Evolutionary conservation across 1,140 invertebrate species (phyloP).

Genomic region (Papilio aristodemus): DNA sequence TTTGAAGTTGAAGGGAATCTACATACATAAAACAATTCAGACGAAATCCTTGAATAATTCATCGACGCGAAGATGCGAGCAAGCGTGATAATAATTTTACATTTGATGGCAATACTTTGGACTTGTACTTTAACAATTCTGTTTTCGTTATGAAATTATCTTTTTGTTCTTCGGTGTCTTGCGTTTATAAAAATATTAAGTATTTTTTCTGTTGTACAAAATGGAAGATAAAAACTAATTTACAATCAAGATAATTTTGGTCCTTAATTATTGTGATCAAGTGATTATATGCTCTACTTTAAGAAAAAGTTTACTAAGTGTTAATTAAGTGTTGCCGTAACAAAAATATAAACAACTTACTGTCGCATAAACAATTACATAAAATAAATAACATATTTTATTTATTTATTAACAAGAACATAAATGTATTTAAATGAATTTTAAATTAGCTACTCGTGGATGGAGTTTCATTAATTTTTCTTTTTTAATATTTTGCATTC

Average conservation of each 20-base stretch:
- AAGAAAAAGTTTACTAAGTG: too few relatives aligned
- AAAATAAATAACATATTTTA: too few relatives aligned
- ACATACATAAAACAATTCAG: conserved; percentile 8
- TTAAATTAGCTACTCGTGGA: too few relatives aligned
- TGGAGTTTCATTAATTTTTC: not conserved
- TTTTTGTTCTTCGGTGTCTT: not conserved
- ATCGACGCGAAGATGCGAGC: not conserved
- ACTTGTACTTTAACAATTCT: not conserved
- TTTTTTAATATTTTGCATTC: not conserved
- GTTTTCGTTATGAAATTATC: not conserved
- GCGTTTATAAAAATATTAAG: not conserved
- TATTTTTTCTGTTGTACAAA: not conserved
- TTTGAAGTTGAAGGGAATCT: not conserved
- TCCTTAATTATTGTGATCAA: too few relatives aligned
- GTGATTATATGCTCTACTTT: too few relatives aligned
- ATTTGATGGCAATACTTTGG: not conserved
- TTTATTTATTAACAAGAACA: too few relatives aligned
- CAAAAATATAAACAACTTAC: too few relatives aligned
- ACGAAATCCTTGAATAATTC: conserved; percentile 15
- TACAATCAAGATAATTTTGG: too few relatives aligned
- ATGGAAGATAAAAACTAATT: too few relatives aligned
- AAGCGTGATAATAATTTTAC: conserved; percentile 2
- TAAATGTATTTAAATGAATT: too few relatives aligned
- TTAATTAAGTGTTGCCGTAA: too few relatives aligned
- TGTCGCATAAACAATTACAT: too few relatives aligned